Evolutionary conservation across 2,113 vertebrate species (phyloP).

Genomic region (Trogon melanurus): DNA sequence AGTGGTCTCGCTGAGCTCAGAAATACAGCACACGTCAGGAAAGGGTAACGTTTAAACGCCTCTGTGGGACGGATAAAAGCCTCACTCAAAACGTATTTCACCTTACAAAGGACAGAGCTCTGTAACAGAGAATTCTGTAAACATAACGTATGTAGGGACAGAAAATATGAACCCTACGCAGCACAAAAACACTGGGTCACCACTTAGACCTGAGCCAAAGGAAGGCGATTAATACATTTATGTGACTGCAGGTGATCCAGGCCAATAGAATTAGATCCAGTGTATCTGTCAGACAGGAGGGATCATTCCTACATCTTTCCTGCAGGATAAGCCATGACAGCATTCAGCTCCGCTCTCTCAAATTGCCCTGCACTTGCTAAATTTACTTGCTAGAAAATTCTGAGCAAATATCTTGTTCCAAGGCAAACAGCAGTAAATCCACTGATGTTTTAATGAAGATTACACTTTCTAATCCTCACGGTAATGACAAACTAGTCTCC

Average conservation of each 20-base stretch:
- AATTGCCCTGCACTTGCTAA: neutral
- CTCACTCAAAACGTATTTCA: neutral
- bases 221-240: neutral
- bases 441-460: constrained; percentile 21
- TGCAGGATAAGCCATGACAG: neutral
- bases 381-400: constrained; percentile 28
- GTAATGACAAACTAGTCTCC: constrained; percentile 10
- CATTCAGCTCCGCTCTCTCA: neutral
- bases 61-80: neutral
- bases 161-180: neutral
- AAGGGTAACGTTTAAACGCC: neutral
- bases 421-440: constrained; percentile 26
- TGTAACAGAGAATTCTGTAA: neutral
- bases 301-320: neutral
- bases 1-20: neutral
- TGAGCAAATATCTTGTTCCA: neutral
- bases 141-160: neutral
- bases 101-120: neutral
- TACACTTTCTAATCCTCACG: neutral
- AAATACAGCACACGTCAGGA: neutral
- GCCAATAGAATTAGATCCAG: neutral
- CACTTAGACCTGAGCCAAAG: neutral
- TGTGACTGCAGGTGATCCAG: constrained; percentile 1
- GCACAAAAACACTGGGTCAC: neutral
- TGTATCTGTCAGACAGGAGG: neutral